A percentile compares a stretch with the other conserved stretches of the same genome.
Conservation (phyloP, 2,797 vertebrate genomes). For the Aulostomus chinensis region DNA sequence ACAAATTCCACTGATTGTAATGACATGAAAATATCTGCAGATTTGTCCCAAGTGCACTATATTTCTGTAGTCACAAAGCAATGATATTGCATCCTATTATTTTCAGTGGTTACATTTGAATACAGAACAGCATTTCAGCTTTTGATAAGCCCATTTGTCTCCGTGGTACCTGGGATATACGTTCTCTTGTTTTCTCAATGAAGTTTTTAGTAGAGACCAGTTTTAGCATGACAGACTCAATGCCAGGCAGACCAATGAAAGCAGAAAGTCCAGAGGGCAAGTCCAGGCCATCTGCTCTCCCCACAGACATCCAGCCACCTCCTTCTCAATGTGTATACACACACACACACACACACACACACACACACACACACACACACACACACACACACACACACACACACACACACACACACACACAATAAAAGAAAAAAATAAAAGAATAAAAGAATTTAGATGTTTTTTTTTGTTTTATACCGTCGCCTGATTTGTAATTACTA, state of each 20-base stretch:
- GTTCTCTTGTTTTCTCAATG: conserved; percentile 5
- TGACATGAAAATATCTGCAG: no score
- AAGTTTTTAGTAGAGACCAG: conserved; percentile 7
- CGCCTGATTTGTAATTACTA: no score
- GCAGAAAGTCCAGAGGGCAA: conserved; percentile 38
- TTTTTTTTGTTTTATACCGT: conserved; percentile 1
- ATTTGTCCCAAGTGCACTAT: no score
- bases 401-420: background rate
- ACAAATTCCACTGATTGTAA: no score
- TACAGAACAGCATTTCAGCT: no score
- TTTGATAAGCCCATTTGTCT: background rate
- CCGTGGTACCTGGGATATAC: background rate
- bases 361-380: conserved; percentile 9
- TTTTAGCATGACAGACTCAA: conserved; percentile 27
- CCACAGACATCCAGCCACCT: conserved; percentile 22
- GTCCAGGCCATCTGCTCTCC: conserved; percentile 57
- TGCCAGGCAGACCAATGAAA: conserved; percentile 30
- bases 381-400: conserved; percentile 10
- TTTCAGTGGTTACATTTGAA: no score
- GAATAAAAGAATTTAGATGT: background rate
- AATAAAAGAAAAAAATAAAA: no score
- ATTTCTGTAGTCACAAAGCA: no score
- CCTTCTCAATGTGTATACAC: conserved; percentile 23
- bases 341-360: background rate
- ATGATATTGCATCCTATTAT: no score